These are phyloP conservation scores for Diarsia mendica DNA, from an alignment of 2,888 invertebrate species.

Conservation along the genomic window DNA sequence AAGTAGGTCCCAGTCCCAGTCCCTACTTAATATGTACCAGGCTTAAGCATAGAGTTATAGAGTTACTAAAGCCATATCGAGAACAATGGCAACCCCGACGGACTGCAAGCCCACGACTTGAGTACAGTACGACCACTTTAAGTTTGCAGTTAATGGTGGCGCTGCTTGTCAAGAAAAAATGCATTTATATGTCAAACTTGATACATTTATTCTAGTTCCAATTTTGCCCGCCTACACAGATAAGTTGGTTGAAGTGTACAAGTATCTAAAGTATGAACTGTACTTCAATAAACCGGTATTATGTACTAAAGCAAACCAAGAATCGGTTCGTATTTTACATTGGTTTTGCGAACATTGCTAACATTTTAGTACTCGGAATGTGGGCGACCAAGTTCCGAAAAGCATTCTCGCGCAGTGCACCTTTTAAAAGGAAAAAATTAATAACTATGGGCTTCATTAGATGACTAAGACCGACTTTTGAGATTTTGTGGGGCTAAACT, in stretches of 20 bases:
- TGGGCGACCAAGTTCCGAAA: neutral
- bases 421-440: neutral
- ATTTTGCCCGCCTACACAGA: too few relatives aligned
- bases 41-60: slow-evolving; percentile 65
- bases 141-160: too few relatives aligned
- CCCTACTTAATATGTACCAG: slow-evolving; percentile 66
- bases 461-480: neutral
- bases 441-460: neutral
- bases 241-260: slow-evolving; percentile 6
- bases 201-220: too few relatives aligned
- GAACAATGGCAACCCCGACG: slow-evolving; percentile 75
- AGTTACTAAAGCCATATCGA: slow-evolving; percentile 70
- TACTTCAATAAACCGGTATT: slow-evolving; percentile 72
- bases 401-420: neutral
- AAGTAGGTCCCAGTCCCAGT: slow-evolving; percentile 49
- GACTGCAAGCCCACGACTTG: slow-evolving; percentile 67
- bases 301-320: slow-evolving; percentile 37
- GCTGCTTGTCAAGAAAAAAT: too few relatives aligned
- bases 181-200: too few relatives aligned
- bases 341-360: slow-evolving; percentile 34
- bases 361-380: neutral
- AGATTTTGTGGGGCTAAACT: neutral
- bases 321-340: slow-evolving; percentile 62
- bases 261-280: slow-evolving; percentile 64
- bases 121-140: neutral